Evolutionary conservation across 1,140 invertebrate genomes (phyloP).

Genomic region (Papilio polytes): DNA sequence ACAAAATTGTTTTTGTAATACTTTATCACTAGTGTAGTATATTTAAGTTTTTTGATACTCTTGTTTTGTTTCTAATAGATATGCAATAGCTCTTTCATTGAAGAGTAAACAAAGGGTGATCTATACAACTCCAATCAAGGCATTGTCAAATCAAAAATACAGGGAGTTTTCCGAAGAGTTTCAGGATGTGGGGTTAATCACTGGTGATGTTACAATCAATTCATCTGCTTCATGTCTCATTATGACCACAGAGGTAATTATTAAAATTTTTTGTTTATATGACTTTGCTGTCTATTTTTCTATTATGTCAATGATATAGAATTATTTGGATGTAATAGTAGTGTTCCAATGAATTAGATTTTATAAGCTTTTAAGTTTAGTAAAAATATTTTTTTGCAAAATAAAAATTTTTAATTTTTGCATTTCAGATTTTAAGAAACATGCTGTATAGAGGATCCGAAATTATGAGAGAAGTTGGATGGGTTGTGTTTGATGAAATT

Average conservation of each 20-base stretch:
- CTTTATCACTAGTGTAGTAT: no score
- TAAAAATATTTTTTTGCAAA: neutral
- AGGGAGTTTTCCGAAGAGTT: constrained; percentile 99
- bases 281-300: neutral
- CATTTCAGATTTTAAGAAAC: constrained; percentile 94
- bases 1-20: no score
- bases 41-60: neutral
- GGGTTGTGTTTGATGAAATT: constrained; percentile 99
- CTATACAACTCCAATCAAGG: constrained; percentile 99
- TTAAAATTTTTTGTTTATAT: neutral
- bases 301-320: neutral
- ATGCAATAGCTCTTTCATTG: constrained; percentile 89
- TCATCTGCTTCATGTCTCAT: constrained; percentile 98
- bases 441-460: constrained; percentile 99
- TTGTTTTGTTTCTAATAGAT: constrained; percentile 75
- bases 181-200: constrained; percentile 98
- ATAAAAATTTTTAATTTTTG: neutral
- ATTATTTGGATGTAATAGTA: neutral
- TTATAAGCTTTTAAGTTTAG: constrained; percentile 12
- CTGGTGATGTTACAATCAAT: constrained; percentile 99
- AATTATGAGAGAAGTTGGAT: constrained; percentile 99
- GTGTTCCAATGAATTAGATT: neutral
- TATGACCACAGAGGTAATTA: constrained; percentile 98
- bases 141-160: constrained; percentile 99
- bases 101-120: constrained; percentile 95